Conservation (phyloP, 2,888 invertebrate genomes). For the Ophraella communa region DNA sequence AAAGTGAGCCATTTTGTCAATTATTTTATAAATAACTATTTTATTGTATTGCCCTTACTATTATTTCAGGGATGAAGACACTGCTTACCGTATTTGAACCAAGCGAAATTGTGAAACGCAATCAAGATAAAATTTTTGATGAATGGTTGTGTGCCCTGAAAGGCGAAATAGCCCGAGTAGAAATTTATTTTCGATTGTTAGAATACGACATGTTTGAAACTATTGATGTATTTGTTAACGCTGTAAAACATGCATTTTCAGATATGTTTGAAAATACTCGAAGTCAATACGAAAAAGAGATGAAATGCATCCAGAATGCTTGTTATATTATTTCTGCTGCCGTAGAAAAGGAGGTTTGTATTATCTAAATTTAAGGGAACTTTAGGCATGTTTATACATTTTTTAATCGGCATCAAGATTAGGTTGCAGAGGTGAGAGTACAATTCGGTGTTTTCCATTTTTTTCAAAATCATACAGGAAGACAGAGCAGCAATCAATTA, state of each 20-base stretch:
- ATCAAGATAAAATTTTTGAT: slow-evolving; percentile 59
- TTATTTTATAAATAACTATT: no score
- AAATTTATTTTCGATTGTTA: slow-evolving; percentile 61
- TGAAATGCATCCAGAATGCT: slow-evolving; percentile 56
- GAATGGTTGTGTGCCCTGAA: slow-evolving; percentile 67
- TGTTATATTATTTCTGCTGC: slow-evolving; percentile 50
- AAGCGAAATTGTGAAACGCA: slow-evolving; percentile 46
- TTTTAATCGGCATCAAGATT: no score
- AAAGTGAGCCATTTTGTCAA: no score
- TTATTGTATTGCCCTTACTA: background rate
- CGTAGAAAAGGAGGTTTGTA: slow-evolving; percentile 56
- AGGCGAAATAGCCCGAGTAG: slow-evolving; percentile 65
- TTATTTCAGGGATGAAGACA: slow-evolving; percentile 11
- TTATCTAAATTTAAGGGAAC: background rate
- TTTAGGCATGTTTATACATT: no score
- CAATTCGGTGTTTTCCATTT: no score
- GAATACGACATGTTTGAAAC: slow-evolving; percentile 60
- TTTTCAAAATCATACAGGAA: no score
- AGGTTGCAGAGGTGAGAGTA: no score
- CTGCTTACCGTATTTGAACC: slow-evolving; percentile 31
- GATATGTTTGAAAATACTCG: slow-evolving; percentile 61
- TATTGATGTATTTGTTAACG: slow-evolving; percentile 61
- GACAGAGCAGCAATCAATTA: no score
- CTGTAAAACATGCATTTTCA: slow-evolving; percentile 63
- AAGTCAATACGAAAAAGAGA: slow-evolving; percentile 56